Evolutionary conservation across 2,113 vertebrate species (phyloP).

Genomic region (Seriola dumerili): DNA sequence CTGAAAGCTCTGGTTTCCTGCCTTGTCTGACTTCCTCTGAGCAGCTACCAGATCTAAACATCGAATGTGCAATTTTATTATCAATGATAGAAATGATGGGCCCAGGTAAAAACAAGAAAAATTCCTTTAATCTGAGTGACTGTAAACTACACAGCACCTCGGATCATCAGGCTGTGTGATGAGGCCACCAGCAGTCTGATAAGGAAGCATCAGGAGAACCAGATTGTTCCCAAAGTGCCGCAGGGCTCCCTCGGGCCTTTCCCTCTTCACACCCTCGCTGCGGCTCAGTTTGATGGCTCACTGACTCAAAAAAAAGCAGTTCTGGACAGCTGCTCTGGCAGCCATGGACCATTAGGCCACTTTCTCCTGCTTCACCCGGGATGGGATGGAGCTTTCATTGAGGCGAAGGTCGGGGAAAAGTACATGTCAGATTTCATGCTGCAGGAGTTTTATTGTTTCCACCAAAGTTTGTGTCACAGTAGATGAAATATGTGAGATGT

Average conservation of each 20-base stretch:
- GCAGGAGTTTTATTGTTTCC: neutral
- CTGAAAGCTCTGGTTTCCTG: too few species aligned
- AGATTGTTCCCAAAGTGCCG: constrained; percentile 19
- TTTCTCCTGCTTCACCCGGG: constrained; percentile 31
- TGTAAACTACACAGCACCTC: neutral
- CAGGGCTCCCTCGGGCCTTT: constrained; percentile 9
- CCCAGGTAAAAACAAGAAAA: too few species aligned
- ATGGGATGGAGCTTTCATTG: neutral
- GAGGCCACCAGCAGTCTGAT: constrained; percentile 17
- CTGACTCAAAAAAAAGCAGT: neutral
- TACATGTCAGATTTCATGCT: neutral
- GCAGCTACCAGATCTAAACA: too few species aligned
- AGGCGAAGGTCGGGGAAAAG: constrained; percentile 34
- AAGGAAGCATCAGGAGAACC: constrained; percentile 6
- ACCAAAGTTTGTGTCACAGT: neutral
- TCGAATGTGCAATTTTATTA: neutral
- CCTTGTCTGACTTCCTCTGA: too few species aligned
- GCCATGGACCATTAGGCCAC: constrained; percentile 45
- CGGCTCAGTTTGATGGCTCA: constrained; percentile 40
- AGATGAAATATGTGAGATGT: neutral
- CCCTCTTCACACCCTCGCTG: constrained; percentile 12
- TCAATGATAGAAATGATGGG: neutral
- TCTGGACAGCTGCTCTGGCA: constrained; percentile 50
- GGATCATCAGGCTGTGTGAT: neutral
- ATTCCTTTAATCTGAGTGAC: neutral